These are phyloP conservation scores for Tinamus major DNA, from an alignment of 2,797 vertebrate genomes.

Conservation along the genomic window DNA sequence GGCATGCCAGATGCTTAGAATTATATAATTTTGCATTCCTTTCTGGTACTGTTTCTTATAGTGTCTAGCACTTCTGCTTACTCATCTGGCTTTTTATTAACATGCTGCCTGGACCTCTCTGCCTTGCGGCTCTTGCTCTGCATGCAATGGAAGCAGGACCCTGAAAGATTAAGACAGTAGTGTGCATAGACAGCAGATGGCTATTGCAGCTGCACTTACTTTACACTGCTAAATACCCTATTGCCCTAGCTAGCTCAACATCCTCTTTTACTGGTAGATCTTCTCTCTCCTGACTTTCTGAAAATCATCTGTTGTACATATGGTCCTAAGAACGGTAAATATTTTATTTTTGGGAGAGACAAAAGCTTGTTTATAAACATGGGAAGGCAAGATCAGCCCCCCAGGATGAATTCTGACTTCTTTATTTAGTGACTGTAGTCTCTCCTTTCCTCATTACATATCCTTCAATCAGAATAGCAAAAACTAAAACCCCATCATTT, in stretches of 20 bases:
- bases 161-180: constrained; percentile 18
- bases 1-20: neutral
- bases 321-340: constrained; percentile 1
- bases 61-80: neutral
- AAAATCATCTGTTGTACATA: constrained; percentile 59
- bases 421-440: constrained; percentile 16
- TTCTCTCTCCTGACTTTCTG: neutral
- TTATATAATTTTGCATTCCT: neutral
- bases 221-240: constrained; percentile 45
- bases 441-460: neutral
- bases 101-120: neutral
- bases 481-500: neutral
- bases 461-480: neutral
- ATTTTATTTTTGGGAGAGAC: constrained; percentile 6
- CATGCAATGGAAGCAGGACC: neutral
- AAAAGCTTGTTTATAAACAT: neutral
- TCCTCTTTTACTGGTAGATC: constrained; percentile 3
- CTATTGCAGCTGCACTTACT: constrained; percentile 47
- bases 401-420: neutral
- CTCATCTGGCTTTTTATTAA: constrained; percentile 23
- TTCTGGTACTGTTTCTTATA: neutral
- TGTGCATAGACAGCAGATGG: constrained; percentile 54
- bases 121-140: neutral
- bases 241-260: constrained; percentile 44
- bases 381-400: constrained; percentile 31